Base-by-base conservation (phyloP, 2,797 vertebrate species). In the Sylvilagus floridanus region DNA sequence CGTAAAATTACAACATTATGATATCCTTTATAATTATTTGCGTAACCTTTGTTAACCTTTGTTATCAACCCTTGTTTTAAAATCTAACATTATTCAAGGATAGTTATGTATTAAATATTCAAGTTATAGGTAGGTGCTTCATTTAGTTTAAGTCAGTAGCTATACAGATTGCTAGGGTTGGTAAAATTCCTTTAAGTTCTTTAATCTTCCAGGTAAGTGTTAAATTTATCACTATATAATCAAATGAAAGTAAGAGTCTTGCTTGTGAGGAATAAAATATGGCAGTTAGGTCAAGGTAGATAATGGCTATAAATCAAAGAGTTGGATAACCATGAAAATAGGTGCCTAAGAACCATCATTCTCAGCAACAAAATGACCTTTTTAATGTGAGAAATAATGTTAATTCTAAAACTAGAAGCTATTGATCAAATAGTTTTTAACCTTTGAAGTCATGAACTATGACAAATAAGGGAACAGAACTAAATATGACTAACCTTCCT, bases 211-310 rank as follows among this genome's bases (percentile, higher is more conserved):
- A 57, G 47, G 47, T 63, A 84, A 69, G 35, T 76, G 42, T 92
- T 92, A 78, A 60, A 81, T 75, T 84, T 88, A 26, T 11, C 73
- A 71, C 17, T 82, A 12, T 66, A 13, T 71, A 90, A 77, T 71
- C 42, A 87, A 63, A 65, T 35, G 30, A 24, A 24, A 84, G 30
- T 85, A n/a, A 63, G 28, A 62, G 19, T 52, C 71, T 84, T 21
- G 26, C 82, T 75, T 68, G 17, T n/a, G n/a, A 90, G 26, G 24
- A 82, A 95, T 66, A 63, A 21, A 95, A 69, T 73, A 75, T 42
- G 14, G 30, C 21, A 50, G 72, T 75, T 57, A 57, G 30, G 60
- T 66, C 24, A 66, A 5, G 7, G 42, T 77, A 4, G 19, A 57
- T 28, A 9, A 37, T 4, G 26, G 50, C 10, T 37, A 1, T 5